These are phyloP conservation scores for Troides helena DNA, from an alignment of 2,888 invertebrate species.

Conservation along the genomic window DNA sequence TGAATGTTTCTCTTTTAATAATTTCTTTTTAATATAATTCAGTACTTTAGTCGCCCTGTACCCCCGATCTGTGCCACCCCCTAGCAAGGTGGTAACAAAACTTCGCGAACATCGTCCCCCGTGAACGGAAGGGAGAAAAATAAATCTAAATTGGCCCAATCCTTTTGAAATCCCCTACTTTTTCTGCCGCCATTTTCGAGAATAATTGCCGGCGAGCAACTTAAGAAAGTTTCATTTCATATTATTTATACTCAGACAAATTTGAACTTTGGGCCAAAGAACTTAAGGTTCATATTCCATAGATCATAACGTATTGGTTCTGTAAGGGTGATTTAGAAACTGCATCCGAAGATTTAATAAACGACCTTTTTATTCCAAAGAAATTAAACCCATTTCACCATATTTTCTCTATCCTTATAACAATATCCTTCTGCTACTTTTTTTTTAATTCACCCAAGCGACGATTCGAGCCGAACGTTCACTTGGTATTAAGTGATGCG, in stretches of 20 bases:
- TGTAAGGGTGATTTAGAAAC: slow-evolving; percentile 28
- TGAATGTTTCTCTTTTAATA: no score
- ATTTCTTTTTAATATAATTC: not conserved
- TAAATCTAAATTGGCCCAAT: slow-evolving; percentile 78
- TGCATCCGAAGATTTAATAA: slow-evolving; percentile 29
- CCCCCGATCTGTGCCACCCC: slow-evolving; percentile 34
- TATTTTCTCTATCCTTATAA: not conserved
- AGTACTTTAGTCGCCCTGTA: slow-evolving; percentile 40
- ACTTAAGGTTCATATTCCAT: slow-evolving; percentile 4
- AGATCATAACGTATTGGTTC: not conserved
- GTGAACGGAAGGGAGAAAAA: slow-evolving; percentile 65
- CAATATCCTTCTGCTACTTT: no score
- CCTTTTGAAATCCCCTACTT: slow-evolving; percentile 74
- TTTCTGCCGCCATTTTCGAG: slow-evolving; percentile 74
- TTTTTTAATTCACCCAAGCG: no score
- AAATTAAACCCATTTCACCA: not conserved
- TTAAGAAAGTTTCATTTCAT: slow-evolving; percentile 55
- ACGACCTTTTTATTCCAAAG: slow-evolving; percentile 19
- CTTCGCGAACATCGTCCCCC: slow-evolving; percentile 52
- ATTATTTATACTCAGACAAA: slow-evolving; percentile 28
- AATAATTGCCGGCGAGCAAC: slow-evolving; percentile 70
- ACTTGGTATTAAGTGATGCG: no score
- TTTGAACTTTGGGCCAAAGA: slow-evolving; percentile 1
- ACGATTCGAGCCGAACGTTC: no score
- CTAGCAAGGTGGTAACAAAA: slow-evolving; percentile 61